Conservation (phyloP, 64 coral and sea anemone species). For the Trachythela sp. region DNA sequence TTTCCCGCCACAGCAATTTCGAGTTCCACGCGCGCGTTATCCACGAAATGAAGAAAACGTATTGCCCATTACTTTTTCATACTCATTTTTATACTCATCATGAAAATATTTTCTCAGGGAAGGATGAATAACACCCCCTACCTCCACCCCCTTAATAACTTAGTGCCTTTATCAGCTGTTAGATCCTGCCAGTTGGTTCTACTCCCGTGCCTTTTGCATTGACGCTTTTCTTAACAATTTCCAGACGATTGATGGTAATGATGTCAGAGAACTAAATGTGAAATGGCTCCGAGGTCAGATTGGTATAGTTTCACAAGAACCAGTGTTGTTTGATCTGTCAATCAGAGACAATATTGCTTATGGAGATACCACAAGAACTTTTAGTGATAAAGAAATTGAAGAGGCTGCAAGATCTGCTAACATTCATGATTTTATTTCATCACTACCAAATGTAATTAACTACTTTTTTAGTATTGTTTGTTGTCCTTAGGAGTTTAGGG, state of each 20-base stretch:
- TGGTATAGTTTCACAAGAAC: constrained; percentile 22
- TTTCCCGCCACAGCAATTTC: too few relatives aligned
- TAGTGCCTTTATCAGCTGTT: too few relatives aligned
- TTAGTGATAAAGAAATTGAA: constrained; percentile 1
- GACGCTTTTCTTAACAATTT: neutral
- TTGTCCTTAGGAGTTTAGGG: too few relatives aligned
- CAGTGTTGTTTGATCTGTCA: neutral
- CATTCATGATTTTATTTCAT: constrained; percentile 14
- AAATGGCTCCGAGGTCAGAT: constrained; percentile 16
- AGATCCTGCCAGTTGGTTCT: too few relatives aligned
- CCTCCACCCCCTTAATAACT: too few relatives aligned
- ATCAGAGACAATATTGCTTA: constrained; percentile 12
- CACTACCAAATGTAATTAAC: neutral
- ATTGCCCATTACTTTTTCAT: too few relatives aligned
- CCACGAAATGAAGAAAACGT: too few relatives aligned
- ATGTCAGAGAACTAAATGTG: neutral
- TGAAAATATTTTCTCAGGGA: too few relatives aligned
- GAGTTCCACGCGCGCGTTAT: too few relatives aligned
- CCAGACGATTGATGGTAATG: neutral
- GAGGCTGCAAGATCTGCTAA: constrained; percentile 5
- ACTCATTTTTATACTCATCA: too few relatives aligned
- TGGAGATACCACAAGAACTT: neutral
- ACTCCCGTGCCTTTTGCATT: too few relatives aligned
- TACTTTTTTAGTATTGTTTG: neutral
- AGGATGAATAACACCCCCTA: too few relatives aligned